Base-by-base conservation (phyloP, 2,888 invertebrate genomes). In the Hypomecis atomaria region DNA sequence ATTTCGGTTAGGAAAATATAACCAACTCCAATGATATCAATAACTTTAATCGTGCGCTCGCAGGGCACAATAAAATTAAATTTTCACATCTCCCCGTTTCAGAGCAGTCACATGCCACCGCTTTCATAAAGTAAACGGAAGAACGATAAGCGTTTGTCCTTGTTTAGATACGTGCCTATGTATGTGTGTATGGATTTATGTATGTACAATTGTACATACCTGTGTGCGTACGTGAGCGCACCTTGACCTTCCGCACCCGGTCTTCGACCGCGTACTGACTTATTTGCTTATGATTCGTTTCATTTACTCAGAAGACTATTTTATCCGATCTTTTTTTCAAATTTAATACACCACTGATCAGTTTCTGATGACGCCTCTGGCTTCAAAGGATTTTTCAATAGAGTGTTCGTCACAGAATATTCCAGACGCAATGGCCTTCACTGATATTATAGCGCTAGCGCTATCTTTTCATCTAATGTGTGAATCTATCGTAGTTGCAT, bases 211-310 rank as follows among this genome's bases (percentile, higher is more conserved):
- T 76, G 71, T 72, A 67, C 73, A 72, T 71, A 72, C 70, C 69
- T 71, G 65, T 72, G 65, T 76, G 71, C 71, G 70, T 76, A 69
- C 78, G 76, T 72, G 72, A 76, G 61, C 67, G 75, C 71, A 77
- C 81, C 82, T 85, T 89, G 87, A 88, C 88, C 88, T 89, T 88
- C 83, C 78, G 71, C 74, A 78, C 79, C 72, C 81, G 85, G 83
- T 84, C 82, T 83, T 79, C 84, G 84, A 81, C 87, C 84, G 83
- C 81, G 76, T 79, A 74, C 74, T 73, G 74, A 64, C 64, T 66
- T 73, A 72, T 71, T 73, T 73, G 63, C 64, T 66, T 73, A 71
- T 71, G 66, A 71, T 71, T 67, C 65, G 54, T 62, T 58, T 57
- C 40, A 69, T 69, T 64, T 63, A 68, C 66, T 62, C 60, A 56